Conservation (phyloP, 2,888 invertebrate species). For the Druceiella hillmani region DNA sequence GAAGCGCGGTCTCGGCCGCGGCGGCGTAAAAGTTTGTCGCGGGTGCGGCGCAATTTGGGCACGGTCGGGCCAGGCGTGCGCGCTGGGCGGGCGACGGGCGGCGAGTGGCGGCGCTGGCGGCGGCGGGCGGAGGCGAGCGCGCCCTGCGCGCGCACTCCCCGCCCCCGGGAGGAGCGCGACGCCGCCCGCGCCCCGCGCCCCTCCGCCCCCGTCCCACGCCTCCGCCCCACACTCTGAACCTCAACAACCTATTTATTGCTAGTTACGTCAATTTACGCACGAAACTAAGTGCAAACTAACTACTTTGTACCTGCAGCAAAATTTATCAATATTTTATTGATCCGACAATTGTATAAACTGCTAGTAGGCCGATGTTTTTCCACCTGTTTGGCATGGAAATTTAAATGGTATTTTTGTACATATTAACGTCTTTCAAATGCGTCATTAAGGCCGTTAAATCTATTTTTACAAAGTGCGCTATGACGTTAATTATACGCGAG, state of each 20-base stretch:
- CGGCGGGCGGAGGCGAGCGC: conserved; percentile 32
- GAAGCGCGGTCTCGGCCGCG: not conserved
- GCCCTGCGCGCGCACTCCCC: conserved; percentile 43
- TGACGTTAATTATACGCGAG: too few relatives aligned
- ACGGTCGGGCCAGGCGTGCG: conserved; percentile 28
- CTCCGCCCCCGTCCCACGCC: conserved; percentile 11
- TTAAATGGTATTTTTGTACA: too few relatives aligned
- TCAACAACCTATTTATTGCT: conserved; percentile 52
- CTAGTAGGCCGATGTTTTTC: too few relatives aligned
- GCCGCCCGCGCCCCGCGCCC: conserved; percentile 17
- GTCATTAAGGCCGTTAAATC: too few relatives aligned
- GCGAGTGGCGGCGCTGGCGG: conserved; percentile 4
- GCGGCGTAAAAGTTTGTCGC: conserved; percentile 35
- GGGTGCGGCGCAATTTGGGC: conserved; percentile 24
- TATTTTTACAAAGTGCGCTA: too few relatives aligned
- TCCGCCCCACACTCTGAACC: not conserved
- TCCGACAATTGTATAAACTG: too few relatives aligned
- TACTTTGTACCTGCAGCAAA: too few relatives aligned
- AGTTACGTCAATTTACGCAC: conserved; percentile 55
- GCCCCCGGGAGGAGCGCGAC: conserved; percentile 31
- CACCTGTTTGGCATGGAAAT: too few relatives aligned
- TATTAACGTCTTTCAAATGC: too few relatives aligned
- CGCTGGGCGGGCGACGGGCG: conserved; percentile 31
- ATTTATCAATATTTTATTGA: too few relatives aligned
- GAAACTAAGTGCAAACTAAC: conserved; percentile 29